Evolutionary conservation across 2,888 invertebrate species (phyloP), one percentile per base, ranked within the genome.

Genomic region (Meiosimyza platycephala): DNA sequence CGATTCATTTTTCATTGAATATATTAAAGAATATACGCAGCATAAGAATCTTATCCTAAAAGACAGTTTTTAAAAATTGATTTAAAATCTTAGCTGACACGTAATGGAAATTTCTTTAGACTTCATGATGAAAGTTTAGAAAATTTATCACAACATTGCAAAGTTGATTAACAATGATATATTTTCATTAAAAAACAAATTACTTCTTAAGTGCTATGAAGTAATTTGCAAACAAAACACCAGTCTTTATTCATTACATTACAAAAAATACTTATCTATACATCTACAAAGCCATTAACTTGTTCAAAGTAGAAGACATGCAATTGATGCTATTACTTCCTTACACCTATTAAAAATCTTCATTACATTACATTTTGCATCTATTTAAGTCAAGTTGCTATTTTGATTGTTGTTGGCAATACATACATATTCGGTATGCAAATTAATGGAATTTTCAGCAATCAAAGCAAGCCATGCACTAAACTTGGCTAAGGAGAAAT

Each of bases 301-400:
- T 57, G 57, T 57, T 57, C 13, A 57, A 40, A 40, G 9, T 40
- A 9, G 57, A 28, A 57, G 57, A 57, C 57, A 57, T 28, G 57
- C 28, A 28, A 18, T 28, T 15, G 13, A 57, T 57, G 22, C 13
- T 13, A 15, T 57, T 16, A 57, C 57, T 57, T 57, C n/a, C 28
- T 28, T 57, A 57, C 57, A 57, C 28, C 57, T 57, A 57, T 28
- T 57, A 40, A 40, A 40, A 40, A 40, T 40, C 40, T 40, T 40
- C 15, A 12, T 28, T 9, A 28, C 28, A 57, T 18, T 57, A 22
- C 28, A 28, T 57, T 22, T 57, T 18, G 22, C 57, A 57, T 13
- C 13, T 57, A 28, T 28, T 57, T 28, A 57, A 57, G 57, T 57
- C 13, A 57, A 28, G 57, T 57, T 22, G 57, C 7, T 57, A 28